A percentile compares a stretch with the other conserved stretches of the same genome.
These are phyloP conservation scores for Drosophila miranda DNA, from an alignment of 1,140 invertebrate genomes.

Conservation along the genomic window DNA sequence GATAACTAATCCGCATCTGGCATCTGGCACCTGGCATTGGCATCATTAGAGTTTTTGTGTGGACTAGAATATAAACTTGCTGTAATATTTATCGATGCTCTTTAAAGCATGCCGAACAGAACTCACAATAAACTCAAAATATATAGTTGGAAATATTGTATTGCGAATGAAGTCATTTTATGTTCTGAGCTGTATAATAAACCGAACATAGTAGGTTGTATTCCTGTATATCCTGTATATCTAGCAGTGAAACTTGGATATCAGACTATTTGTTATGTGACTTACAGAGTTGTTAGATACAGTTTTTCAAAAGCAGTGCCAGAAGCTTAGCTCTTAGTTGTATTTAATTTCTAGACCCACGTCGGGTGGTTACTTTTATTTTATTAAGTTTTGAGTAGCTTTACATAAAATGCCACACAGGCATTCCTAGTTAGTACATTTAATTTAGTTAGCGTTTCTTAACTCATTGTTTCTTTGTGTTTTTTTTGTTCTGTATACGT, in stretches of 20 bases:
- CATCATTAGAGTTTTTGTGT: conserved; percentile 53
- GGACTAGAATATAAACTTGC: conserved; percentile 60
- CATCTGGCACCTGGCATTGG: conserved; percentile 16
- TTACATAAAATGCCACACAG: conserved; percentile 74
- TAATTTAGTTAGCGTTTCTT: conserved; percentile 57
- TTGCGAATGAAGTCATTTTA: background rate
- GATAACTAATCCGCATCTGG: conserved; percentile 29
- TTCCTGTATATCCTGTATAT: no score
- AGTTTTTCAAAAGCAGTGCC: no score
- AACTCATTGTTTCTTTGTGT: conserved; percentile 27
- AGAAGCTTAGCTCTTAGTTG: background rate
- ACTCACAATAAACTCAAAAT: conserved; percentile 74
- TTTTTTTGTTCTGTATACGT: conserved; percentile 46
- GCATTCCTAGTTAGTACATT: conserved; percentile 60
- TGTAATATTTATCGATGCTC: conserved; percentile 72
- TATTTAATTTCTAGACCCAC: background rate
- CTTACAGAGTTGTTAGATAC: no score
- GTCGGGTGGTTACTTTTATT: conserved; percentile 3
- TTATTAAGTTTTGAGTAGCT: conserved; percentile 63
- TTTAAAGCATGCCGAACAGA: conserved; percentile 55
- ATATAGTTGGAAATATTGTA: conserved; percentile 53
- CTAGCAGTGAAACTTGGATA: no score
- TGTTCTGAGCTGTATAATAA: background rate
- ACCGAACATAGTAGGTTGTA: background rate
- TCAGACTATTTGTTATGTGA: no score